These are phyloP conservation scores for Eueremaeus valkanovi DNA, from an alignment of 2,888 invertebrate genomes.

Conservation along the genomic window DNA sequence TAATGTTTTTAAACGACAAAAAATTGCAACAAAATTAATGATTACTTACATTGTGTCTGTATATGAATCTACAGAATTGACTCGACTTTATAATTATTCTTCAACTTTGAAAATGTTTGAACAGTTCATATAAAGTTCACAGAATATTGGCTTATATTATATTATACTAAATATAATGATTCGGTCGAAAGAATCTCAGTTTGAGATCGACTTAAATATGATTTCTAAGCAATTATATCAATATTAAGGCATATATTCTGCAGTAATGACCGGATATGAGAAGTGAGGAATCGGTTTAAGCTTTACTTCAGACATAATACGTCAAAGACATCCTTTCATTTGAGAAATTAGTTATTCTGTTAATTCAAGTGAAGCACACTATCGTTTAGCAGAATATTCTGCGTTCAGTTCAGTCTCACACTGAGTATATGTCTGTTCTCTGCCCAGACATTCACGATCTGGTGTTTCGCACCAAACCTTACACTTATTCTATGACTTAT, in stretches of 20 bases:
- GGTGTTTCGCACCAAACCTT: not conserved
- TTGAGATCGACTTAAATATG: not conserved
- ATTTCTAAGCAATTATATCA: no score
- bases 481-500: not conserved
- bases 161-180: not conserved
- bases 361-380: not conserved
- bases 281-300: not conserved
- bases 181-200: conserved; percentile 3
- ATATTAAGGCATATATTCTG: not conserved
- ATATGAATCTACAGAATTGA: no score
- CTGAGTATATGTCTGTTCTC: not conserved
- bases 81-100: not conserved
- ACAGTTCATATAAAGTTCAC: not conserved
- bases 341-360: not conserved
- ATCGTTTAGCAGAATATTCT: not conserved
- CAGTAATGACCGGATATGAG: conserved; percentile 10
- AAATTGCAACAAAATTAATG: no score
- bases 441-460: not conserved
- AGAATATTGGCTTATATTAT: not conserved
- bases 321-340: conserved; percentile 4
- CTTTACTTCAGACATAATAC: not conserved
- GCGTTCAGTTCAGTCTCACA: not conserved
- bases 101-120: not conserved
- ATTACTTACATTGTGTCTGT: no score
- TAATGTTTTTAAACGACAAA: no score